Conservation (phyloP, 2,113 vertebrate genomes). For the Ascaphus truei region DNA sequence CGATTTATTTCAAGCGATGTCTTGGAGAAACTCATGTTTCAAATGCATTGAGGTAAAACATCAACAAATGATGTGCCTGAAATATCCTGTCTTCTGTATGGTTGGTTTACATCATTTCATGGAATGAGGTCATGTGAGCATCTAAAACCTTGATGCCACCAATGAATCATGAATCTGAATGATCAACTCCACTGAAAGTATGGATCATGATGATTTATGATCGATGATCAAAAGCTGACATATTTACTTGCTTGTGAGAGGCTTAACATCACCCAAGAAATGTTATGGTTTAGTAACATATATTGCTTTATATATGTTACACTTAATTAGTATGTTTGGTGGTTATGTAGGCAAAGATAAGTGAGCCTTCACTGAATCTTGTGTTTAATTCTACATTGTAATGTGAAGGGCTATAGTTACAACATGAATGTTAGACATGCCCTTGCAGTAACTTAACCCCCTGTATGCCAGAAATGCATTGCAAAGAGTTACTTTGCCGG, state of each 20-base stretch:
- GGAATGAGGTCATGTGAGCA: slow-evolving; percentile 3
- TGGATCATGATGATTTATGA: slow-evolving; percentile 33
- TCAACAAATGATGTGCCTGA: slow-evolving; percentile 23
- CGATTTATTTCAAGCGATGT: too few species aligned
- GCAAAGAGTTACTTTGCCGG: too few species aligned
- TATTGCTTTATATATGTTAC: too few species aligned
- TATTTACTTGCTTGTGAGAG: slow-evolving; percentile 10
- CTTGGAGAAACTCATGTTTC: background rate
- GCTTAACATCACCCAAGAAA: background rate
- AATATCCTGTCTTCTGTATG: background rate
- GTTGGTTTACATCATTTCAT: slow-evolving; percentile 8
- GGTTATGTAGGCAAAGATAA: too few species aligned
- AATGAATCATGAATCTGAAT: slow-evolving; percentile 26
- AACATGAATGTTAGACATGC: too few species aligned
- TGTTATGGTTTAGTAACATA: background rate
- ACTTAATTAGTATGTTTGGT: too few species aligned
- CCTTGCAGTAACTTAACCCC: too few species aligned
- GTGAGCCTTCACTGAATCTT: too few species aligned
- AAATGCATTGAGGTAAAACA: background rate
- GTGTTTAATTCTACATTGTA: too few species aligned
- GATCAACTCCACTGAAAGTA: slow-evolving; percentile 28
- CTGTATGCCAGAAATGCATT: too few species aligned
- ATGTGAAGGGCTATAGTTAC: too few species aligned
- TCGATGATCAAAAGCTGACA: slow-evolving; percentile 17
- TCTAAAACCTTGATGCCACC: slow-evolving; percentile 24